Evolutionary conservation across 2,888 invertebrate genomes (phyloP).

Genomic region (Ctenicera cuprea): DNA sequence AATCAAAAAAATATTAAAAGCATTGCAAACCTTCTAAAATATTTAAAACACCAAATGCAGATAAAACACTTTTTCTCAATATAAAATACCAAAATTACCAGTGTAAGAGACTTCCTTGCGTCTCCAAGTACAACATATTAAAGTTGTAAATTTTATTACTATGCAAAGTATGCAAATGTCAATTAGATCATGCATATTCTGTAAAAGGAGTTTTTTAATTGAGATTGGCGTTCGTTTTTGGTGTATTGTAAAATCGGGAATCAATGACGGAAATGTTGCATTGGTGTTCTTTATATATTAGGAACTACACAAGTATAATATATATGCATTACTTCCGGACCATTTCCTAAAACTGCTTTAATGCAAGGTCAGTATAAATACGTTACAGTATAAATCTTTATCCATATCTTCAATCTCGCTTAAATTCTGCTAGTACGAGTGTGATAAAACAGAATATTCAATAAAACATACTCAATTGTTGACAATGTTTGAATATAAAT

Average conservation of each 20-base stretch:
- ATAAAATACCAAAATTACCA: too few relatives aligned
- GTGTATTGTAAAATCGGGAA: too few relatives aligned
- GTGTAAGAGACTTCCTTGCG: too few relatives aligned
- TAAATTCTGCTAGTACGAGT: conserved; percentile 39
- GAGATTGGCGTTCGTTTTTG: too few relatives aligned
- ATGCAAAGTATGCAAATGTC: too few relatives aligned
- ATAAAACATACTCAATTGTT: conserved; percentile 37
- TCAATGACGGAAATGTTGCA: neutral
- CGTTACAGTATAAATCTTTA: neutral
- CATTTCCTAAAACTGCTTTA: conserved; percentile 19
- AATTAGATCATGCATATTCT: too few relatives aligned
- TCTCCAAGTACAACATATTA: too few relatives aligned
- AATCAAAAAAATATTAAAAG: neutral
- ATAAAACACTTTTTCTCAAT: neutral
- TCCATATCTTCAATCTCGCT: conserved; percentile 33
- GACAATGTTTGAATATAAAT: conserved; percentile 43
- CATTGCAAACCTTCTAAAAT: neutral
- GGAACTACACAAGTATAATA: neutral
- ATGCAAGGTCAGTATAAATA: conserved; percentile 13
- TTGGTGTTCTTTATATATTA: neutral
- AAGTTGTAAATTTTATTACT: too few relatives aligned
- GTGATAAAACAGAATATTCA: conserved; percentile 39
- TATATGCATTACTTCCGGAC: conserved; percentile 23
- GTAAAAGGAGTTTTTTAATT: too few relatives aligned
- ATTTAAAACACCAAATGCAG: neutral